Evolutionary conservation across 2,888 invertebrate species (phyloP).

Genomic region (Amphipyra tragopoginis): DNA sequence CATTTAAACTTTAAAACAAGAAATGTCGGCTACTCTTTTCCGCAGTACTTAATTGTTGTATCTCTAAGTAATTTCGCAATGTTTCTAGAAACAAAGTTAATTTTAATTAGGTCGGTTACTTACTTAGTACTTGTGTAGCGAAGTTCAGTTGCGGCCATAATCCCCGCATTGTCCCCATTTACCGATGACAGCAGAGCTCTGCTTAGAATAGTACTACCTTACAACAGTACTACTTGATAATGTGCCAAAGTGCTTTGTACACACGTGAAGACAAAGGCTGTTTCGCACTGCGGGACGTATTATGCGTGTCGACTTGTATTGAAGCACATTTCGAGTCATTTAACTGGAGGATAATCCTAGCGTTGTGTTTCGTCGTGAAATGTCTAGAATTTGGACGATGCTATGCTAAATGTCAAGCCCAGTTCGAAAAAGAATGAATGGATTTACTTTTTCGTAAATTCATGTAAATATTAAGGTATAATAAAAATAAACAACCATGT

Average conservation of each 20-base stretch:
- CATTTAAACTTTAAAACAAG: too few relatives aligned
- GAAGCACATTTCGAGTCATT: slow-evolving; percentile 43
- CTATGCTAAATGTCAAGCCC: too few relatives aligned
- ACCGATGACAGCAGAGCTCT: slow-evolving; percentile 41
- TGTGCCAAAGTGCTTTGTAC: slow-evolving; percentile 49
- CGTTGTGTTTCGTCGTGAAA: slow-evolving; percentile 14
- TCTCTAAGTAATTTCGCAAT: slow-evolving; percentile 16
- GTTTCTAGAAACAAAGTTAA: slow-evolving; percentile 41
- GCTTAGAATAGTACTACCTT: slow-evolving; percentile 36
- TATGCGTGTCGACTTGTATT: slow-evolving; percentile 34
- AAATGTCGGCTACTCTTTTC: background rate
- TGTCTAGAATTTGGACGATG: slow-evolving; percentile 7
- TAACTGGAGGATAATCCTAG: slow-evolving; percentile 28
- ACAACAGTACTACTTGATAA: slow-evolving; percentile 45
- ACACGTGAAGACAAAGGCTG: slow-evolving; percentile 28
- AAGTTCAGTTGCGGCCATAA: slow-evolving; percentile 55
- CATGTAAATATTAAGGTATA: slow-evolving; percentile 11
- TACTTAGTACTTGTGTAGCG: slow-evolving; percentile 35
- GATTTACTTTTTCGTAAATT: background rate
- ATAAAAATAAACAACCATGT: slow-evolving; percentile 22
- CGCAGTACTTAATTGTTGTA: slow-evolving; percentile 27
- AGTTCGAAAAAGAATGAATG: too few relatives aligned
- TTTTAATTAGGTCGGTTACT: slow-evolving; percentile 48
- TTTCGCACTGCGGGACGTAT: slow-evolving; percentile 27
- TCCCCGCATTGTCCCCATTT: slow-evolving; percentile 61